Evolutionary conservation across 1,140 invertebrate genomes (phyloP).

Genomic region (Onthophagus taurus): DNA sequence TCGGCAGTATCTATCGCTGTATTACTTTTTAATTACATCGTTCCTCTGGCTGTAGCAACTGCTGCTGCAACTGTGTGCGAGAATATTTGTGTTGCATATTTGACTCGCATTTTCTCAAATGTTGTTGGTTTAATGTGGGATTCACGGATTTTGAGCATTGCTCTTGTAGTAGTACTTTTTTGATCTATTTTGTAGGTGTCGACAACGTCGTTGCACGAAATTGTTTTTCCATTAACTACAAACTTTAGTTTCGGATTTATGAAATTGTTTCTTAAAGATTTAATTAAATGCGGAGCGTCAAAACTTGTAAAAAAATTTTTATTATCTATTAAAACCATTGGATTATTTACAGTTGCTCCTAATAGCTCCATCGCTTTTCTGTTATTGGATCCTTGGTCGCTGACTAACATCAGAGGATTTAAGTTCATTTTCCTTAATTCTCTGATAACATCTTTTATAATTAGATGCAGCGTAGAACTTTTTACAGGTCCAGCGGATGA

Average conservation of each 20-base stretch:
- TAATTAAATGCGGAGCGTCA: conserved; percentile 23
- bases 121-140: conserved; percentile 27
- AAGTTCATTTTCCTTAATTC: too few species aligned
- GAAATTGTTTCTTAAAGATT: conserved; percentile 22
- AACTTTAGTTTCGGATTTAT: conserved; percentile 14
- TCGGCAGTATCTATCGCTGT: too few species aligned
- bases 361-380: too few species aligned
- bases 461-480: too few species aligned
- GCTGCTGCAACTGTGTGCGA: conserved; percentile 22
- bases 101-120: conserved; percentile 31
- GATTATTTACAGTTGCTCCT: too few species aligned
- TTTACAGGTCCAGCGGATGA: too few species aligned
- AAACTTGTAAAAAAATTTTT: conserved; percentile 23
- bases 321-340: conserved; percentile 16
- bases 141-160: conserved; percentile 25
- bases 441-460: too few species aligned
- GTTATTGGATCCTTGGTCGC: too few species aligned
- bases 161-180: conserved; percentile 10
- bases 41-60: conserved; percentile 21
- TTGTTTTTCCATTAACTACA: not conserved
- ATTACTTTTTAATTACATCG: too few species aligned
- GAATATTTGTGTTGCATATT: conserved; percentile 28
- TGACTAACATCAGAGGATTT: too few species aligned
- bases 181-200: conserved; percentile 14
- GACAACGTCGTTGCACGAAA: not conserved